Conservation (phyloP, 2,888 invertebrate species). For the Morpho deidamia region DNA sequence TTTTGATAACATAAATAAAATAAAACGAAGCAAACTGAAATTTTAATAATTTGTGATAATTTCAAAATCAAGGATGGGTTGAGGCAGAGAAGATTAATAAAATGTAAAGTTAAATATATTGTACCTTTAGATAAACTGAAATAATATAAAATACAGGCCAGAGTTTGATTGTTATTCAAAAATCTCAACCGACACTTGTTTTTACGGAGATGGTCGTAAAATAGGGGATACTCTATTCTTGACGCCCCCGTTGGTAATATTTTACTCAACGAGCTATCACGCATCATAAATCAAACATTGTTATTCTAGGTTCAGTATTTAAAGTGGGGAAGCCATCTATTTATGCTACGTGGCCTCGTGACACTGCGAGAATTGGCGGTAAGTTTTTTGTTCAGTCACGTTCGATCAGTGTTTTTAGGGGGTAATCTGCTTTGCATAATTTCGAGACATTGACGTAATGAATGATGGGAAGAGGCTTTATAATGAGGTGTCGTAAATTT, state of each 20-base stretch:
- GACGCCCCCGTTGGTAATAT: conserved; percentile 35
- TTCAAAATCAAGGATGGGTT: no score
- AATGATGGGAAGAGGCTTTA: conserved; percentile 16
- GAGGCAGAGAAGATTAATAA: no score
- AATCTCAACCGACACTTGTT: not conserved
- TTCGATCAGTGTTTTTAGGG: conserved; percentile 14
- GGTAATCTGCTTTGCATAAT: conserved; percentile 12
- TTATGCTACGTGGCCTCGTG: conserved; percentile 51
- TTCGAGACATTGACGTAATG: conserved; percentile 16
- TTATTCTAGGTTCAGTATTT: conserved; percentile 37
- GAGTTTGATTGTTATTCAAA: not conserved
- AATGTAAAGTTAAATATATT: no score
- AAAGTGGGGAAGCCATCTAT: conserved; percentile 53
- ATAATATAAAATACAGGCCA: not conserved
- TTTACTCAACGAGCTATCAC: conserved; percentile 48
- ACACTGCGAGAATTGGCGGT: conserved; percentile 42
- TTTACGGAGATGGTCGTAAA: no score
- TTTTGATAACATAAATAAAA: no score
- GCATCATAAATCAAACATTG: conserved; percentile 59
- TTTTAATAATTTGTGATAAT: no score
- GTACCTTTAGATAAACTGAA: no score
- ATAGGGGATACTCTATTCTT: conserved; percentile 19
- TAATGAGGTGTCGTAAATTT: conserved; percentile 3
- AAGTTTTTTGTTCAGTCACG: conserved; percentile 33
- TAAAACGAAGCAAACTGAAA: no score